Evolutionary conservation across 2,888 invertebrate genomes (phyloP).

Genomic region (Enchytraeus crypticus): DNA sequence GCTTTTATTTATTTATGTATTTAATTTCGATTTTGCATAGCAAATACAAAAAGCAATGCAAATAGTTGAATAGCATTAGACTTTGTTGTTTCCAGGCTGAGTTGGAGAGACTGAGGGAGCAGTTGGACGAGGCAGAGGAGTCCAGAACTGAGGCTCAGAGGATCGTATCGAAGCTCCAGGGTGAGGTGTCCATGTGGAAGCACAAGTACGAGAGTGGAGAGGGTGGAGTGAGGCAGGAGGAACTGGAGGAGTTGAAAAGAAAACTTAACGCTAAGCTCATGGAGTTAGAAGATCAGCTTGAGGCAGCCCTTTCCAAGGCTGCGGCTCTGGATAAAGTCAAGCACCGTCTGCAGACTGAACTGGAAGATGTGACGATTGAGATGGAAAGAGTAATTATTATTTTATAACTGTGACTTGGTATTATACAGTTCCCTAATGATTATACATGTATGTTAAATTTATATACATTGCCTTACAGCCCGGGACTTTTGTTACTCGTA

Average conservation of each 20-base stretch:
- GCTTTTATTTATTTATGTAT: too few relatives aligned
- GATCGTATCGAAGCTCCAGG: slow-evolving; percentile 80
- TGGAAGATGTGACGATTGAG: slow-evolving; percentile 94
- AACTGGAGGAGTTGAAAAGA: slow-evolving; percentile 56
- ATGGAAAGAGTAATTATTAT: slow-evolving; percentile 65
- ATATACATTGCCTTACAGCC: not conserved
- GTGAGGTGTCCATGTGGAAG: slow-evolving; percentile 93
- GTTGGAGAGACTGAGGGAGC: slow-evolving; percentile 69
- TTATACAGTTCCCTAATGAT: not conserved
- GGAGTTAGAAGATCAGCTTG: slow-evolving; percentile 93
- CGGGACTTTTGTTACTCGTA: too few relatives aligned
- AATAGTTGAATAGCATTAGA: too few relatives aligned
- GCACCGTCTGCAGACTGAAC: slow-evolving; percentile 88
- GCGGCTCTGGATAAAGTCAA: slow-evolving; percentile 95
- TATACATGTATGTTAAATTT: not conserved
- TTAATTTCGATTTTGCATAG: too few relatives aligned
- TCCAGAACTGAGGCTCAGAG: slow-evolving; percentile 96
- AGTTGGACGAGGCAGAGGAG: slow-evolving; percentile 94
- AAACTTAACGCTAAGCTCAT: slow-evolving; percentile 81
- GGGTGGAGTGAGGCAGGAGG: slow-evolving; percentile 54
- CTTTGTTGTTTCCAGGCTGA: not conserved
- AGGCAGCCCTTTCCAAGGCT: slow-evolving; percentile 94
- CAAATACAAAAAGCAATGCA: too few relatives aligned
- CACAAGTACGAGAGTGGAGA: slow-evolving; percentile 89
- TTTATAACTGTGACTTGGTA: too few relatives aligned